Conservation (phyloP, 2,113 vertebrate genomes). For the Cyprinodon variegatus region DNA sequence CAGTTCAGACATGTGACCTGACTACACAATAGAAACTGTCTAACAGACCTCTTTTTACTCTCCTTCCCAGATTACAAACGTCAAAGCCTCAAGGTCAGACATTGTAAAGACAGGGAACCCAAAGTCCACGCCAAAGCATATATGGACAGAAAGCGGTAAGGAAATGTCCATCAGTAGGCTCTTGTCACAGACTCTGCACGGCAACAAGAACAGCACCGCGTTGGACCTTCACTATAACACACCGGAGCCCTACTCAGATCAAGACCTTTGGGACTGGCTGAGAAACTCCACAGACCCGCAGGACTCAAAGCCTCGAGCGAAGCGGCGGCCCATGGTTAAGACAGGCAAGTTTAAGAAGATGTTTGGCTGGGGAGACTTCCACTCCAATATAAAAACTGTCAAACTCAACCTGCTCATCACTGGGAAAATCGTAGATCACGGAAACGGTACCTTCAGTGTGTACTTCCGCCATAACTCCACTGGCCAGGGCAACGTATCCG, state of each 20-base stretch:
- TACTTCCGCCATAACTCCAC: slow-evolving; percentile 99
- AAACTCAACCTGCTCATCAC: slow-evolving; percentile 99
- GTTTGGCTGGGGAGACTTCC: slow-evolving; percentile 99
- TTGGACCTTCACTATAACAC: slow-evolving; percentile 96
- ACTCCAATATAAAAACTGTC: slow-evolving; percentile 99
- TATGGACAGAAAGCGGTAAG: slow-evolving; percentile 98
- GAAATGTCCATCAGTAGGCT: slow-evolving; percentile 98
- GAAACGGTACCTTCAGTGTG: slow-evolving; percentile 98
- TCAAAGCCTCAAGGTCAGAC: slow-evolving; percentile 90
- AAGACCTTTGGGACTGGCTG: slow-evolving; percentile 99
- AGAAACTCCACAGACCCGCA: slow-evolving; percentile 95
- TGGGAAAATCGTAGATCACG: slow-evolving; percentile 98
- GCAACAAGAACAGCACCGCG: slow-evolving; percentile 94
- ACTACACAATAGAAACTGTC: background rate
- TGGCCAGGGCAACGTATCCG: slow-evolving; percentile 98
- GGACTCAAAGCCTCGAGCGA: slow-evolving; percentile 92
- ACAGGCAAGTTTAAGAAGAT: slow-evolving; percentile 99
- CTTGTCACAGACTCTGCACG: slow-evolving; percentile 95
- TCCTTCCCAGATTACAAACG: slow-evolving; percentile 85
- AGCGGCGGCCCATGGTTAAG: slow-evolving; percentile 97
- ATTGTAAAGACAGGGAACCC: slow-evolving; percentile 91
- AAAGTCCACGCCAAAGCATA: slow-evolving; percentile 94
- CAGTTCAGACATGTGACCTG: background rate
- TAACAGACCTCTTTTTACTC: slow-evolving; percentile 39
- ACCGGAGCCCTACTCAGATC: slow-evolving; percentile 96